Percentiles rank a stretch among this genome's conserved stretches.
These are phyloP conservation scores for Eira barbara DNA, from an alignment of 2,113 vertebrate species.

Conservation along the genomic window DNA sequence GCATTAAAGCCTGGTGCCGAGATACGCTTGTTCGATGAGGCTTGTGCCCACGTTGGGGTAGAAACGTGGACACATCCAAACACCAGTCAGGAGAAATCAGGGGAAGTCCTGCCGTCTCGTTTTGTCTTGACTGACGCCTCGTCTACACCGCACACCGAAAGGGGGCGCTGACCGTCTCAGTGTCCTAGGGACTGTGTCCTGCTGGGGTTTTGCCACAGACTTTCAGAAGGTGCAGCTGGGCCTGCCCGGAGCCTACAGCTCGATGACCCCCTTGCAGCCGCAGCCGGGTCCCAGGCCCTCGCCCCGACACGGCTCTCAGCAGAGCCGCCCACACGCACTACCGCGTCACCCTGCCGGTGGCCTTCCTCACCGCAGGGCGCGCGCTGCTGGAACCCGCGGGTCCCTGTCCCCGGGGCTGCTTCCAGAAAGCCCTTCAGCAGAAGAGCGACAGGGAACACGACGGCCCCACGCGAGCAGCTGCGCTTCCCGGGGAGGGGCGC, in stretches of 20 bases:
- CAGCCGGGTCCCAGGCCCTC: too few species aligned
- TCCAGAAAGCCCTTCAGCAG: neutral
- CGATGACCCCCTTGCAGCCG: accelerated
- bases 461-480: too few species aligned
- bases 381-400: neutral
- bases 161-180: accelerated
- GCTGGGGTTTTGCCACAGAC: too few species aligned
- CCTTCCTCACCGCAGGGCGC: neutral
- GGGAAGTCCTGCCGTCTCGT: accelerated
- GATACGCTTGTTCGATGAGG: accelerated
- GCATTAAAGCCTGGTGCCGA: neutral
- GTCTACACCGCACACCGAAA: accelerated
- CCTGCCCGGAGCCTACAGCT: neutral
- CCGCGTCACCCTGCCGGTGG: accelerated
- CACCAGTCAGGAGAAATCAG: accelerated
- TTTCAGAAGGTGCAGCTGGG: neutral
- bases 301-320: too few species aligned
- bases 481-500: neutral
- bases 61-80: accelerated
- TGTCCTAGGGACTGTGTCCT: neutral
- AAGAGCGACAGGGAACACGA: neutral
- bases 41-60: neutral
- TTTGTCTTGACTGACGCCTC: accelerated
- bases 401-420: accelerated
- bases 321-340: too few species aligned